Percentiles rank a stretch among this genome's conserved stretches.
Evolutionary conservation across 92 coral and sea anemone genomes (phyloP).

Genomic region (Nematostella vectensis): DNA sequence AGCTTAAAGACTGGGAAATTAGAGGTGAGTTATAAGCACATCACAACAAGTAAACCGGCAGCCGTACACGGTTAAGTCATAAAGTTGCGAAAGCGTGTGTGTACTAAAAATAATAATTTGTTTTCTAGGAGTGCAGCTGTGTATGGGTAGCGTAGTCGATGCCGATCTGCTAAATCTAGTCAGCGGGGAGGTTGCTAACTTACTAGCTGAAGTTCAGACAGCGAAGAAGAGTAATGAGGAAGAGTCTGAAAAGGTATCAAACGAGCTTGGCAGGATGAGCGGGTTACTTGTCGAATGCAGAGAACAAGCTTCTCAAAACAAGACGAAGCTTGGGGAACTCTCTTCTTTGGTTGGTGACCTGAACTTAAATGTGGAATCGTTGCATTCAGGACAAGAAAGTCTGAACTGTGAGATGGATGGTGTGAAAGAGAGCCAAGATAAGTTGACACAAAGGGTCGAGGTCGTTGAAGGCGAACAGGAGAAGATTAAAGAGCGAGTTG

Average conservation of each 20-base stretch:
- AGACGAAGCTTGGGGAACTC: conserved; percentile 7
- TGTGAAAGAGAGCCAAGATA: conserved; percentile 12
- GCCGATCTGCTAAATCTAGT: conserved; percentile 55
- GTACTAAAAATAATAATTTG: no score
- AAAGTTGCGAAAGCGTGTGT: no score
- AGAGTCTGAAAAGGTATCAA: conserved; percentile 40
- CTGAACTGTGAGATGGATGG: neutral
- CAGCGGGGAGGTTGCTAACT: conserved; percentile 32
- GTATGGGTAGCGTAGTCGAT: conserved; percentile 73
- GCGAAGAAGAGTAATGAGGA: conserved; percentile 18
- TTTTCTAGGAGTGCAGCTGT: conserved; percentile 59
- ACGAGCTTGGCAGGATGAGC: conserved; percentile 28
- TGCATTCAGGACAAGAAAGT: neutral
- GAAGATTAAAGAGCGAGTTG: conserved; percentile 20
- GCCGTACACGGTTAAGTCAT: no score
- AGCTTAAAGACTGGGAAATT: conserved; percentile 57
- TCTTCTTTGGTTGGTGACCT: neutral
- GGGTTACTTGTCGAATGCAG: no score
- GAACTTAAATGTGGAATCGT: conserved; percentile 4
- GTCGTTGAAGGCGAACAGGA: conserved; percentile 13
- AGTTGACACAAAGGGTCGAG: conserved; percentile 7
- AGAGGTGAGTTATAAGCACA: conserved; percentile 51
- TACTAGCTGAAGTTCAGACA: conserved; percentile 19
- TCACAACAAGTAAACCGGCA: no score
- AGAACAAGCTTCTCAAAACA: conserved; percentile 33